Percentiles rank a stretch among this genome's conserved stretches.
These are phyloP conservation scores for Alcis repandata DNA, from an alignment of 2,888 invertebrate genomes.

Conservation along the genomic window DNA sequence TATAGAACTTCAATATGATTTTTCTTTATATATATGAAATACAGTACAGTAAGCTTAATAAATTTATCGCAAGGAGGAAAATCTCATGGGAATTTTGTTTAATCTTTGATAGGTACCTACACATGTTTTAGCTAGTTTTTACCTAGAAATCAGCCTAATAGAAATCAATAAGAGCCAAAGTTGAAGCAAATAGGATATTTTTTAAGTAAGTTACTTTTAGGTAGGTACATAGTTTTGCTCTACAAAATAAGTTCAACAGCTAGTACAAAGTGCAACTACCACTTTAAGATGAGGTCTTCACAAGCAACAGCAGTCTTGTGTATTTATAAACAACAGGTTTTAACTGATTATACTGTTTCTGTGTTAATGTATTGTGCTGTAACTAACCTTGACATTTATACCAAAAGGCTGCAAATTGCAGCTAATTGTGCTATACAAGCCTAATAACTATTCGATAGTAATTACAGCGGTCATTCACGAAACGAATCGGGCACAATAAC, in stretches of 20 bases:
- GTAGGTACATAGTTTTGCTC: no score
- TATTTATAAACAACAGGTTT: constrained; percentile 10
- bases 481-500: constrained; percentile 34
- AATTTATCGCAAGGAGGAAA: no score
- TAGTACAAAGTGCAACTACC: no score
- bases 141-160: neutral
- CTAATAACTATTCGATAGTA: constrained; percentile 25
- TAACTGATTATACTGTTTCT: neutral
- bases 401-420: constrained; percentile 26
- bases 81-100: no score
- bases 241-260: neutral
- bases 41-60: no score
- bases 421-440: constrained; percentile 19
- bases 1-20: neutral
- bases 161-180: neutral
- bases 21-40: no score
- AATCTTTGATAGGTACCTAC: no score
- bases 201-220: no score
- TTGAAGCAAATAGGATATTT: neutral
- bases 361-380: constrained; percentile 6
- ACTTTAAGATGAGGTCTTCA: neutral
- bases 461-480: constrained; percentile 31
- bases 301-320: neutral
- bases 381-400: constrained; percentile 22
- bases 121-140: no score